phyloP scores from a whole-genome alignment of 2,113 vertebrate genomes.

The Bufo gargarizans region DNA sequence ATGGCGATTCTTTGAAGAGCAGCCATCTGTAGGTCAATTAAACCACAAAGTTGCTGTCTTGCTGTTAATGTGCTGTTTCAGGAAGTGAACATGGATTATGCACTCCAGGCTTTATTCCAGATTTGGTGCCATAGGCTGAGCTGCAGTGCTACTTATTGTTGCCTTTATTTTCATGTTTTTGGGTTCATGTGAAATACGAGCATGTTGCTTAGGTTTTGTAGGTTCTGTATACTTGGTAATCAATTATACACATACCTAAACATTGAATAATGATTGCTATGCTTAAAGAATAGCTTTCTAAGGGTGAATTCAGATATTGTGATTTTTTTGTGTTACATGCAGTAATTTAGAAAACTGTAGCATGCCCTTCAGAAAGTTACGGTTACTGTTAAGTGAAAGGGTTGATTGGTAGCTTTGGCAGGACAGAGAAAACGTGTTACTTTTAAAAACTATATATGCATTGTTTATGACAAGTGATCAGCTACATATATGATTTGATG shows the following conservation, averaged over 20 bases:
- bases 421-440: too few relatives aligned
- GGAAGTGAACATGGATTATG: constrained; percentile 27
- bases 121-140: constrained; percentile 19
- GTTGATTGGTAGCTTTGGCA: too few relatives aligned
- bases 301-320: too few relatives aligned
- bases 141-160: neutral
- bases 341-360: too few relatives aligned
- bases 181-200: neutral
- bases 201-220: neutral
- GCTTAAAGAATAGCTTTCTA: neutral
- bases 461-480: too few relatives aligned
- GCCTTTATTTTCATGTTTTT: neutral
- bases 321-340: too few relatives aligned
- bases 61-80: constrained; percentile 50
- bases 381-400: too few relatives aligned
- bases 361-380: too few relatives aligned
- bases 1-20: constrained; percentile 34
- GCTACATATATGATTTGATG: too few relatives aligned
- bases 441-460: too few relatives aligned
- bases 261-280: neutral
- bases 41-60: constrained; percentile 45
- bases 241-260: neutral
- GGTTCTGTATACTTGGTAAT: neutral
- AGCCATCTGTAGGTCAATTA: constrained; percentile 51
- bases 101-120: constrained; percentile 19